Percentiles rank a stretch among this genome's conserved stretches.
phyloP scores from a whole-genome alignment of 2,888 invertebrate genomes.

The Drosophila basisetae region DNA sequence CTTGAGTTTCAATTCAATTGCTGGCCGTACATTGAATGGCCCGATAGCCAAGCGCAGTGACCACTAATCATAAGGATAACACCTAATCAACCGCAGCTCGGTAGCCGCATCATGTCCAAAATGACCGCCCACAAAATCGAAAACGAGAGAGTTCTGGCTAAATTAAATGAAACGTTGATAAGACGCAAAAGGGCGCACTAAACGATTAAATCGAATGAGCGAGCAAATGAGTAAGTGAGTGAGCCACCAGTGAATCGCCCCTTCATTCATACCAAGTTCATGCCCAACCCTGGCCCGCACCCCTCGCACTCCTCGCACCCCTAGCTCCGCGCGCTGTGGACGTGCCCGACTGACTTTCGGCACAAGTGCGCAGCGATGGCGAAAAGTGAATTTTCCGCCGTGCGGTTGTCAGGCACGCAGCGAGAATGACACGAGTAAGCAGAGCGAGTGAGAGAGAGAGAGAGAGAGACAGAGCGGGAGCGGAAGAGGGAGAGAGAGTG shows the following conservation, averaged over 20 bases:
- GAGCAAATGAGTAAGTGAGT: conserved; percentile 72
- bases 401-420: conserved; percentile 71
- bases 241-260: conserved; percentile 34
- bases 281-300: background rate
- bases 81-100: conserved; percentile 74
- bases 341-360: conserved; percentile 82
- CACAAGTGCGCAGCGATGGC: conserved; percentile 81
- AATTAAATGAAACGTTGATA: conserved; percentile 81
- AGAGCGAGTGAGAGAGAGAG: background rate
- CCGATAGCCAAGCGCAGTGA: conserved; percentile 54
- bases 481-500: background rate
- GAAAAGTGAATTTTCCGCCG: conserved; percentile 83
- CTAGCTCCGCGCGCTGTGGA: conserved; percentile 49
- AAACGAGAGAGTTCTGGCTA: conserved; percentile 56
- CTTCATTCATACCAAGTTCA: conserved; percentile 42
- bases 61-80: conserved; percentile 82
- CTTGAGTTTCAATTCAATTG: conserved; percentile 53
- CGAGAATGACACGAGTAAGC: conserved; percentile 49
- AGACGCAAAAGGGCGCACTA: conserved; percentile 81
- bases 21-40: conserved; percentile 16
- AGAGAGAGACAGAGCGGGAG: background rate
- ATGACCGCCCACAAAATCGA: conserved; percentile 65
- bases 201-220: conserved; percentile 81
- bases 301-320: conserved; percentile 17
- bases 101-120: conserved; percentile 53